Base-by-base conservation (phyloP, 2,113 vertebrate species). In the Dissostichus mawsoni region DNA sequence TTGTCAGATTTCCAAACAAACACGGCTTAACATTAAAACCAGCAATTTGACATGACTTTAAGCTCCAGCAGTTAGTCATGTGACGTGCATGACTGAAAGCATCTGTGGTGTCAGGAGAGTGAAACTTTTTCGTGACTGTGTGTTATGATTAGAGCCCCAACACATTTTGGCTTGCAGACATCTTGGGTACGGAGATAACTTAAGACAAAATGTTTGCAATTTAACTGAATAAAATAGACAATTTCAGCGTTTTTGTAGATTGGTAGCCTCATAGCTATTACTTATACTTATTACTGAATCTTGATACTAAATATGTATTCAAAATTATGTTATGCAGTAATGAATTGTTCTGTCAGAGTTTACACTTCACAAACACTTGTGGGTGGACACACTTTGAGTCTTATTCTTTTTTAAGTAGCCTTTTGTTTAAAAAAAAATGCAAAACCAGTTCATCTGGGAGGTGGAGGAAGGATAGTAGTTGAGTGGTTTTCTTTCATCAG, bases 21-120 rank as follows among this genome's bases (percentile, higher is more conserved):
- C 18, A 6, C 66, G 52, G 33, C 62, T 80, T 73, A 68, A 25
- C 48, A 29, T 58, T 56, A 56, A 90, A 81, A 85, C 78, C 71
- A 64, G 57, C 68, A 87, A 83, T 87, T 89, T 87, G 51, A 45
- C 13, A 25, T 29, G 75, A 65, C 72, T 69, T 62, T 13, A 59
- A 41, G 33, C 67, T 56, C 17, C 17, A 33, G 44, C 25, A 48
- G 20, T 74, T n/a, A 55, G 72, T 69, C 58, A 56, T 73, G 47
- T 75, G 55, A 33, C 44, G 13, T 45, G 10, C 36, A 45, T 72
- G 73, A 52, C 75, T 36, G 25, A 68, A 56, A 78, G 14, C 41
- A 29, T n/a, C 2, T 50, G 64, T 76, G 76, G 74, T 56, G 70
- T 83, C 61, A 81, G 61, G 63, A 25, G 61, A 66, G 52, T 57